Evolutionary conservation across 1,140 invertebrate genomes (phyloP).

Genomic region (roundworm (Caenorhabditis elegans)): DNA sequence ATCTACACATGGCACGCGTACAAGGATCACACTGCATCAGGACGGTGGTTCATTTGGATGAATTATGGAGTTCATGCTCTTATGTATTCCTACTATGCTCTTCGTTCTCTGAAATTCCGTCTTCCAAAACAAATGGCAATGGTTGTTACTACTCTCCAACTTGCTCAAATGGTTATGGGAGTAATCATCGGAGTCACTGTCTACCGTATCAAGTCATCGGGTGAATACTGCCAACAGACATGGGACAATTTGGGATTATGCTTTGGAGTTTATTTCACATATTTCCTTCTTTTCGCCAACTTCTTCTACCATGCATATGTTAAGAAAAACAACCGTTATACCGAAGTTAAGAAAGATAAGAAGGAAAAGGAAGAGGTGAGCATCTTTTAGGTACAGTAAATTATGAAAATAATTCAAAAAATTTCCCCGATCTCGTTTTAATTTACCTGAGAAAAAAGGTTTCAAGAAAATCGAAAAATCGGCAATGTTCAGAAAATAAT

Average conservation of each 20-base stretch:
- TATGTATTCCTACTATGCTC: slow-evolving; percentile 96
- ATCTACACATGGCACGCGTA: slow-evolving; percentile 97
- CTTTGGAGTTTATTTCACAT: slow-evolving; percentile 84
- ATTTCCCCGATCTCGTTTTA: too few relatives aligned
- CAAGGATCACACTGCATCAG: slow-evolving; percentile 89
- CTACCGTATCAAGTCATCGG: slow-evolving; percentile 68
- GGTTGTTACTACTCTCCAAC: slow-evolving; percentile 86
- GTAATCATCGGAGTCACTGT: slow-evolving; percentile 86
- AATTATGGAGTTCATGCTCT: slow-evolving; percentile 96
- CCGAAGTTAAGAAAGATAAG: not conserved
- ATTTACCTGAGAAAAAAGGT: too few relatives aligned
- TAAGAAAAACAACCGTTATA: slow-evolving; percentile 49
- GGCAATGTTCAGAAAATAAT: too few relatives aligned
- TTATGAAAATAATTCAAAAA: too few relatives aligned
- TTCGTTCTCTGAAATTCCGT: slow-evolving; percentile 81
- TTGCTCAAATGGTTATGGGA: slow-evolving; percentile 92
- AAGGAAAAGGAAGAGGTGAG: slow-evolving; percentile 1
- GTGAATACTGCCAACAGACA: slow-evolving; percentile 79
- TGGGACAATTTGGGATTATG: slow-evolving; percentile 86
- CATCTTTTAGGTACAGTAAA: too few relatives aligned
- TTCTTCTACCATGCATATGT: slow-evolving; percentile 72
- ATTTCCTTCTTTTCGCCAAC: slow-evolving; percentile 70
- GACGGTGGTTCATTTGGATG: slow-evolving; percentile 98
- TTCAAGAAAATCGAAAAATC: too few relatives aligned
- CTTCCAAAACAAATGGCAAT: slow-evolving; percentile 82